phyloP scores from a whole-genome alignment of 2,113 vertebrate species.

The Epinephelus lanceolatus region DNA sequence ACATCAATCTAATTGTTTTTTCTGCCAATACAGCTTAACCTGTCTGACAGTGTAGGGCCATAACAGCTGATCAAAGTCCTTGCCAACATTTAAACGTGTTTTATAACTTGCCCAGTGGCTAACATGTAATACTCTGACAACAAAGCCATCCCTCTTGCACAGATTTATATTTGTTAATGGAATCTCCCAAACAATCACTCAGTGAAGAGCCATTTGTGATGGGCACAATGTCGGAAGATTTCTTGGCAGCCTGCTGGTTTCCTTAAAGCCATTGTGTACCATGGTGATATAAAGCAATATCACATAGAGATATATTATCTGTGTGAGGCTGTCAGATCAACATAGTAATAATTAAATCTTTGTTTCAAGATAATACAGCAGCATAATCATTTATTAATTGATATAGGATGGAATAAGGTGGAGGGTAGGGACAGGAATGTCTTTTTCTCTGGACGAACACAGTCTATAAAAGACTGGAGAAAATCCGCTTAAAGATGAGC shows the following conservation, averaged over 20 bases:
- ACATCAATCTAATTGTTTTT: not conserved
- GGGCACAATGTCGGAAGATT: conserved; percentile 29
- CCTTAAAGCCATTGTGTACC: conserved; percentile 30
- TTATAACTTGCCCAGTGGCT: conserved; percentile 70
- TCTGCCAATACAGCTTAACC: conserved; percentile 71
- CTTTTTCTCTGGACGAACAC: conserved; percentile 1
- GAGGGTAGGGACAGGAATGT: not conserved
- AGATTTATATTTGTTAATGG: conserved; percentile 63
- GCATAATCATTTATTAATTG: conserved; percentile 20
- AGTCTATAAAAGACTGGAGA: conserved; percentile 19
- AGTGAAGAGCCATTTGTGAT: conserved; percentile 47
- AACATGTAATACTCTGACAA: conserved; percentile 75
- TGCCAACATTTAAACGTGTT: conserved; percentile 77
- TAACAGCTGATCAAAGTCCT: conserved; percentile 71
- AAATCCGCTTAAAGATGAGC: conserved; percentile 15
- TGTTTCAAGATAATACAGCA: conserved; percentile 38
- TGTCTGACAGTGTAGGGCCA: conserved; percentile 46
- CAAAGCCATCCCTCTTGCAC: conserved; percentile 52
- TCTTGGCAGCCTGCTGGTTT: conserved; percentile 57
- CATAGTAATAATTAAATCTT: conserved; percentile 25
- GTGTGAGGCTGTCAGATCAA: conserved; percentile 42
- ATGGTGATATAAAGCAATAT: conserved; percentile 22
- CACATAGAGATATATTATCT: conserved; percentile 20
- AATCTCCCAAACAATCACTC: conserved; percentile 53
- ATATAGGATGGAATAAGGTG: conserved; percentile 1